These are phyloP conservation scores for Amblyopsis hoosieri DNA, from an alignment of 2,797 vertebrate species.

Conservation along the genomic window DNA sequence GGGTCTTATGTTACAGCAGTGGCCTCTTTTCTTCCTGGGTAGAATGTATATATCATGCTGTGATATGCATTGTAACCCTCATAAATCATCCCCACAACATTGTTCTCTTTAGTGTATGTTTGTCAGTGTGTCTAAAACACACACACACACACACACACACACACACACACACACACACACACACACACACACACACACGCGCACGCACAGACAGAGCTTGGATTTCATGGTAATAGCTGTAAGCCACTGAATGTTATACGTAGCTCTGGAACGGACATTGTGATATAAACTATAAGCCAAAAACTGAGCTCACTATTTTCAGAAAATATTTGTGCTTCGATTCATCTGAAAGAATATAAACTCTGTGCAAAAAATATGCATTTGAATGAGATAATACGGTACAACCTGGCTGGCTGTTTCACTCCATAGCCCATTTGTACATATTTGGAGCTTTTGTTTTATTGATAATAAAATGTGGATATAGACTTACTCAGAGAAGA, in stretches of 20 bases:
- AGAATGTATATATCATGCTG: constrained; percentile 51
- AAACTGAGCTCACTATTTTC: too few relatives aligned
- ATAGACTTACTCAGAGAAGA: too few relatives aligned
- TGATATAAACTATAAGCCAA: too few relatives aligned
- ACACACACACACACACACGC: background rate
- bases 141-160: constrained; percentile 10
- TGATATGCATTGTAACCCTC: constrained; percentile 53
- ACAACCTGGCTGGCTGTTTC: too few relatives aligned
- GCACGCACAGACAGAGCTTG: background rate
- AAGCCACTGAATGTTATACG: background rate
- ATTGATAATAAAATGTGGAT: too few relatives aligned
- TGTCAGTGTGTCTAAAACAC: constrained; percentile 23
- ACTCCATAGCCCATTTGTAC: too few relatives aligned
- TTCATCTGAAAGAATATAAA: too few relatives aligned
- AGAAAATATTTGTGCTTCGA: too few relatives aligned
- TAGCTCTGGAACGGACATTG: too few relatives aligned
- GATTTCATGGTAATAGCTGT: background rate
- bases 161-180: constrained; percentile 6
- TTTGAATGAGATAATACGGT: too few relatives aligned
- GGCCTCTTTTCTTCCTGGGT: constrained; percentile 25
- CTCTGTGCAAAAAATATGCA: too few relatives aligned
- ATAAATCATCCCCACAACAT: constrained; percentile 65
- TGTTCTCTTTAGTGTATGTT: constrained; percentile 50
- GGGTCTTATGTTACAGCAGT: constrained; percentile 32
- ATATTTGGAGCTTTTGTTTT: too few relatives aligned